Percentiles rank a stretch among this genome's conserved stretches.
phyloP scores from a whole-genome alignment of 1,140 invertebrate species.

The Caenorhabditis briggsae region DNA sequence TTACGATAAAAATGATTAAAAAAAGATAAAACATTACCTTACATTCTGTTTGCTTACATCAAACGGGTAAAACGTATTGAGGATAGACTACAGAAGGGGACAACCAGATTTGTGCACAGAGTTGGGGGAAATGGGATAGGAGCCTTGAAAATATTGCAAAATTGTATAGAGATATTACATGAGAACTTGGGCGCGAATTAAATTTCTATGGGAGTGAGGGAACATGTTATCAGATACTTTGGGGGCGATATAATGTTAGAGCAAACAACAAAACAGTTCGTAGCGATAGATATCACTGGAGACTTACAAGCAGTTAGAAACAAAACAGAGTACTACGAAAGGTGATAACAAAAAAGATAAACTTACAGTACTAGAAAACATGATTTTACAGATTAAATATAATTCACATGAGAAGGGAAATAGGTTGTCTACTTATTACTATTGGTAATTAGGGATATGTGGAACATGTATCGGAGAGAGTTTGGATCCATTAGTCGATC shows the following conservation, averaged over 20 bases:
- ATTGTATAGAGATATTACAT: background rate
- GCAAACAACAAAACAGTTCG: background rate
- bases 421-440: background rate
- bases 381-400: slow-evolving; percentile 20
- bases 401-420: background rate
- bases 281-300: background rate
- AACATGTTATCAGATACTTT: background rate
- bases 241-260: background rate
- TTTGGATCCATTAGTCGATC: background rate
- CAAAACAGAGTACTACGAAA: background rate
- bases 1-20: background rate
- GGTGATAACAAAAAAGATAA: background rate
- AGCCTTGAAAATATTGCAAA: background rate
- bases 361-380: slow-evolving; percentile 27
- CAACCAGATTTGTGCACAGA: background rate
- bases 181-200: background rate
- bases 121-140: background rate
- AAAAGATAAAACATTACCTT: slow-evolving; percentile 54
- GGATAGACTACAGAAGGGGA: slow-evolving; percentile 27
- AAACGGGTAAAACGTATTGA: slow-evolving; percentile 47
- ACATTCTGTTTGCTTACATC: slow-evolving; percentile 35
- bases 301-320: background rate
- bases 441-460: background rate
- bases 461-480: background rate
- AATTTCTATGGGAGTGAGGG: background rate